Evolutionary conservation across 2,888 invertebrate genomes (phyloP), one percentile per base, ranked within the genome.

Genomic region (Lochmaea crataegi): DNA sequence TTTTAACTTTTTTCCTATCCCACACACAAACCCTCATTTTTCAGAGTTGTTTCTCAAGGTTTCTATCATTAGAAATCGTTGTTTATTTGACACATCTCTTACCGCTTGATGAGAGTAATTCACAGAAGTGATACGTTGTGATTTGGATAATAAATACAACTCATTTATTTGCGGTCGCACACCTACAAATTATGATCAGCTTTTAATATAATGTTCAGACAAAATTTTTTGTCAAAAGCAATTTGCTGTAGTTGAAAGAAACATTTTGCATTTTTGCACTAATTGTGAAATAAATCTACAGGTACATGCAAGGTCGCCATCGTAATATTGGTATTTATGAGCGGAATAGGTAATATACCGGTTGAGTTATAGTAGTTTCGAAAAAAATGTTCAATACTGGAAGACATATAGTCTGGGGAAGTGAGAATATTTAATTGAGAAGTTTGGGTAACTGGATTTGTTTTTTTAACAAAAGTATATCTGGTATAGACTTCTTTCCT

Each of bases 1-100:
- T 22, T 64, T 32, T 3, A 60, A 7, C n/a, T 38, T 60, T 63
- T 63, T 64, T 48, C 14, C 22, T 12, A 22, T 42, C 64, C 48
- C 45, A 64, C 64, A 48, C 48, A 64, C 9, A 48, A 64, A 41
- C 64, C 45, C 64, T 64, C 45, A 64, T 45, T 64, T 14, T 58
- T 58, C 32, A 58, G 11, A 32, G 58, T 58, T 32, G 14, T 58
- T 26, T 58, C 32, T 64, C 48, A 26, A 64, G 45, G 64, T 45
- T 63, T 42, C 41, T 16, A 63, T 63, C 63, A 63, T 63, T 41
- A 63, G 18, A 41, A 38, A 63, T 41, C 16, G 32, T 45, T 18
- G 41, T 63, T 64, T 64, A 45, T 41, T 16, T 45, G 64, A 64
- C 48, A 45, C 18, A 45, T 45, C 26, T 48, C 16, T 42, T 22